A percentile compares a stretch with the other conserved stretches of the same genome.
These are phyloP conservation scores for Propithecus deckenii DNA, from an alignment of 2,797 vertebrate species.

Conservation along the genomic window DNA sequence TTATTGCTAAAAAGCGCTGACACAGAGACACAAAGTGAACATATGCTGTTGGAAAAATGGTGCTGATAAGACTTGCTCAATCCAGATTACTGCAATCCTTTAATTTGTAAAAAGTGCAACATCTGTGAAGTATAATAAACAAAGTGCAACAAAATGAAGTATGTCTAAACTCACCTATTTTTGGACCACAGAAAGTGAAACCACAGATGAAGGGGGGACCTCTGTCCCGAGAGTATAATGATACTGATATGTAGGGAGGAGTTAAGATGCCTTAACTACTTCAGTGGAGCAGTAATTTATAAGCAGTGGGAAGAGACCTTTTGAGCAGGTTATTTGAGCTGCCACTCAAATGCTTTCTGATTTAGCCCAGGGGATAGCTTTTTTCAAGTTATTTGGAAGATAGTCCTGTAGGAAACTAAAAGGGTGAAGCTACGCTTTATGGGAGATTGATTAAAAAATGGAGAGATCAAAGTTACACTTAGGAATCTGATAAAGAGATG, in stretches of 20 bases:
- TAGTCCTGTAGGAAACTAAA: neutral
- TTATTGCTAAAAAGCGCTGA: neutral
- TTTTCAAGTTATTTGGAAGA: slow-evolving; percentile 19
- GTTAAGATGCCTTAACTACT: neutral
- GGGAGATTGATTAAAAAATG: neutral
- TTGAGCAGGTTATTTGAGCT: neutral
- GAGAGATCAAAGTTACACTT: neutral
- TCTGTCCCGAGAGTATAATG: neutral
- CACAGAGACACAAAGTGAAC: neutral
- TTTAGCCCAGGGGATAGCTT: neutral
- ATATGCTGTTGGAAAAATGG: neutral
- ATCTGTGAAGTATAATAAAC: neutral
- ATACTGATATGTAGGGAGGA: neutral
- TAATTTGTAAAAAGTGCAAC: neutral
- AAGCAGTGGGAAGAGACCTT: neutral
- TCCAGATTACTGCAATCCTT: neutral
- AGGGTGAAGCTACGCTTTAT: neutral
- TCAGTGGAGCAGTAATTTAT: neutral
- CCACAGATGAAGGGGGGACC: neutral
- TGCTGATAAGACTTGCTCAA: neutral
- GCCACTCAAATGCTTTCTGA: neutral
- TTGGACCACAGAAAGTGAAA: neutral
- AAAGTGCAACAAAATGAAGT: neutral
- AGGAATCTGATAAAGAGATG: neutral
- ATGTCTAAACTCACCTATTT: neutral